Evolutionary conservation across 2,797 vertebrate genomes (phyloP), one percentile per base, ranked within the genome.

Genomic region (Hyperoplus immaculatus): DNA sequence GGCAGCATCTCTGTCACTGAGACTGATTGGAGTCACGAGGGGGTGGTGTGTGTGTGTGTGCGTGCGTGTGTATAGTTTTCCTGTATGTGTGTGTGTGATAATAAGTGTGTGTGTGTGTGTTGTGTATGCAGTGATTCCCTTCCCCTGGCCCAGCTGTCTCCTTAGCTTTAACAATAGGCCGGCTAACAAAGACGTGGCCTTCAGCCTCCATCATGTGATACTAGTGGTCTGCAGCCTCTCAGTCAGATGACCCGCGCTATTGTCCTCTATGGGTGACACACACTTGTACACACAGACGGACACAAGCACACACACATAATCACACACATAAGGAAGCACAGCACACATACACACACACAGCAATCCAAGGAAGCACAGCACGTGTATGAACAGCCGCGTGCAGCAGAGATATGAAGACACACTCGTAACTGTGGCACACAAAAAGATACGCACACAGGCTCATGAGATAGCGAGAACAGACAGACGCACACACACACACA

Each of bases 131-230:
- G 88, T 92, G 91, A 89, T 89, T 92, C 90, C 90, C 90, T 90
- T 91, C 76, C 90, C 86, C 63, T 85, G 81, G 64, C 87, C 91
- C 92, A 94, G 92, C 92, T 93, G 93, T 93, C 92, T 94, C 90
- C 88, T 92, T 88, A 87, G 92, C 90, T 85, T 89, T 86, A 88
- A 94, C 93, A 94, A 94, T 93, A 89, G 93, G 89, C 86, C 89
- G 75, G 89, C 60, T 92, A 93, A 94, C 93, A 94, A 94, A 94
- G 93, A 93, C 84, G 82, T 89, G 87, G 92, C 91, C 92, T 94
- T 93, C 92, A 92, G 92, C 88, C 90, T 87, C 89, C 60, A 90
- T 92, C 92, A 94, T 94, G 93, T 94, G 93, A 94, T 90, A 89
- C 86, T 84, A 87, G 90, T 90, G 90, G 90, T 93, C 91, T 91